Percentiles rank a stretch among this genome's conserved stretches.
Conservation (phyloP, 2,797 vertebrate species). For the Chanos chanos region DNA sequence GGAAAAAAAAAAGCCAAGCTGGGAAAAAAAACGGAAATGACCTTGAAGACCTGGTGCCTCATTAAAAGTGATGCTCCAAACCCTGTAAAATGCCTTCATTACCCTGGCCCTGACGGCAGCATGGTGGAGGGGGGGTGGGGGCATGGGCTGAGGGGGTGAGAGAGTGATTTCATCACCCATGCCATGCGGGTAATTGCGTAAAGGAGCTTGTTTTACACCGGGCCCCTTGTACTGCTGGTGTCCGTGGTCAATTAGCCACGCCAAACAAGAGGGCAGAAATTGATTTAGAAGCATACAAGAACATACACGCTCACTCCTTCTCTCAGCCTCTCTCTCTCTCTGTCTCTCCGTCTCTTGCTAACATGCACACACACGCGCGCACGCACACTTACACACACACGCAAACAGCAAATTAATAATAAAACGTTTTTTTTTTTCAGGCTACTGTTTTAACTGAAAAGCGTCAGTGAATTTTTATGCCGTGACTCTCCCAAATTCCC, state of each 20-base stretch:
- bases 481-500: background rate
- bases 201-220: conserved; percentile 46
- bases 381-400: background rate
- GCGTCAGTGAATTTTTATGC: background rate
- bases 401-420: too few relatives aligned
- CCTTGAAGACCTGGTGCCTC: conserved; percentile 70
- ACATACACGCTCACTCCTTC: too few relatives aligned
- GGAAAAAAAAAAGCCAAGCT: conserved; percentile 42
- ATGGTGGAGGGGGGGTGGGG: conserved; percentile 51
- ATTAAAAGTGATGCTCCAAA: conserved; percentile 70
- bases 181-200: conserved; percentile 52
- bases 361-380: background rate
- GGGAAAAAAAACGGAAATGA: conserved; percentile 62
- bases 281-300: conserved; percentile 4
- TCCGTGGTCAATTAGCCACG: conserved; percentile 53
- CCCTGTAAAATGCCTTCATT: conserved; percentile 69
- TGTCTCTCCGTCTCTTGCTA: too few relatives aligned
- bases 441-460: too few relatives aligned
- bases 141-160: background rate
- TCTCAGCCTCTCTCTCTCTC: too few relatives aligned
- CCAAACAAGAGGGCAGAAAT: conserved; percentile 39
- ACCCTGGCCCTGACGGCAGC: conserved; percentile 64
- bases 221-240: conserved; percentile 34
- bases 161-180: conserved; percentile 47
- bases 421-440: background rate